phyloP scores from a whole-genome alignment of 2,888 invertebrate species.

The Amphipyra berbera region DNA sequence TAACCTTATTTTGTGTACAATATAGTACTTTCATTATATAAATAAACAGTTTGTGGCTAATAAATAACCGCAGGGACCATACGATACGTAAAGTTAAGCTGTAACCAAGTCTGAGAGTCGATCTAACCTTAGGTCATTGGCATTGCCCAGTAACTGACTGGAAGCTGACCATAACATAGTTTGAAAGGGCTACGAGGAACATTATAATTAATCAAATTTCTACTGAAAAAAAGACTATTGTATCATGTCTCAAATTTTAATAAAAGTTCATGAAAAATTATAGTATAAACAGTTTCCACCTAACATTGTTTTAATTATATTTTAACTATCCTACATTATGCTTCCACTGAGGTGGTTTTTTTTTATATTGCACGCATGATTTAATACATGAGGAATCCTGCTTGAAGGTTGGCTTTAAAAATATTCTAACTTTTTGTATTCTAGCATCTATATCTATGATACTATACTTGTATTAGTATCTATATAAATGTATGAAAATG shows the following conservation, averaged over 20 bases:
- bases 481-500: conserved; percentile 21
- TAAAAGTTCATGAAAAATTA: conserved; percentile 9
- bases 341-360: conserved; percentile 33
- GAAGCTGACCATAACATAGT: too few relatives aligned
- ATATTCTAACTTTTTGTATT: neutral
- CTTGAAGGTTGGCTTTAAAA: neutral
- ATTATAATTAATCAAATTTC: neutral
- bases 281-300: conserved; percentile 9
- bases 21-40: too few relatives aligned
- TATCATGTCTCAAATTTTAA: conserved; percentile 28
- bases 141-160: too few relatives aligned
- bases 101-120: too few relatives aligned
- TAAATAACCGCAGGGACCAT: too few relatives aligned
- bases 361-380: conserved; percentile 17
- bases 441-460: too few relatives aligned
- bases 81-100: too few relatives aligned
- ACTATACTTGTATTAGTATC: neutral
- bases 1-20: too few relatives aligned
- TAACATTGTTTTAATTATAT: conserved; percentile 13
- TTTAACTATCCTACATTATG: conserved; percentile 26
- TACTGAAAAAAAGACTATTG: neutral
- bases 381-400: neutral
- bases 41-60: too few relatives aligned
- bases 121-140: too few relatives aligned
- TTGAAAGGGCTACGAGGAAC: too few relatives aligned